phyloP scores from a whole-genome alignment of 2,113 vertebrate species.

The Peromyscus polionotus region DNA sequence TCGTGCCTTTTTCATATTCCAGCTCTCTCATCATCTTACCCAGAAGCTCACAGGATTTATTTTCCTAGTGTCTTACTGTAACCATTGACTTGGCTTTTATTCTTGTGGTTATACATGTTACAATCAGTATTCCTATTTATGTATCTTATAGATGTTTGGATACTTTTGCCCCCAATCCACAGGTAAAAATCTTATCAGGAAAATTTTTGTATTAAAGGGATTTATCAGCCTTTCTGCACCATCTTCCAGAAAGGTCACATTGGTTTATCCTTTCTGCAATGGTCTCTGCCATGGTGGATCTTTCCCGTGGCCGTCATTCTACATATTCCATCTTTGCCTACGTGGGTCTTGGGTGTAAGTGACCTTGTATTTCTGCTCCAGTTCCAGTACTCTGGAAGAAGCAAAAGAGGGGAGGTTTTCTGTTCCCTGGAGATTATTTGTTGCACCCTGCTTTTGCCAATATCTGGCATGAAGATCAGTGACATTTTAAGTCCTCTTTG shows the following conservation, averaged over 20 bases:
- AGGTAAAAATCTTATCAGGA: background rate
- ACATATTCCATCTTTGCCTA: background rate
- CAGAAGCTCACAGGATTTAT: background rate
- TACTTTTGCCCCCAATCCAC: background rate
- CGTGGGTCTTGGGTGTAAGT: accelerated
- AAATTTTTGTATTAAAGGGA: background rate
- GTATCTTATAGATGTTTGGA: background rate
- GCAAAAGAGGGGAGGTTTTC: background rate
- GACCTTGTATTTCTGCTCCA: background rate
- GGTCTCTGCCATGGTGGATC: background rate
- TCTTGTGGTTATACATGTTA: background rate
- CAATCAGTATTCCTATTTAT: background rate
- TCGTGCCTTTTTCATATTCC: background rate
- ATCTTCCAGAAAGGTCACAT: background rate
- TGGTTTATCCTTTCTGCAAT: background rate
- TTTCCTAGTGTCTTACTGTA: background rate
- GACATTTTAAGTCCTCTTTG: background rate
- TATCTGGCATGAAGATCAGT: background rate
- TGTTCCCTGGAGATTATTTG: background rate
- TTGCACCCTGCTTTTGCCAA: background rate
- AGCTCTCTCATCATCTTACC: background rate
- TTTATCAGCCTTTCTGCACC: background rate
- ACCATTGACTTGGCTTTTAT: background rate
- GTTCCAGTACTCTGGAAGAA: accelerated
- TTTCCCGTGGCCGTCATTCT: background rate